Evolutionary conservation across 1,140 invertebrate species (phyloP).

Genomic region (Drosophila bocqueti): DNA sequence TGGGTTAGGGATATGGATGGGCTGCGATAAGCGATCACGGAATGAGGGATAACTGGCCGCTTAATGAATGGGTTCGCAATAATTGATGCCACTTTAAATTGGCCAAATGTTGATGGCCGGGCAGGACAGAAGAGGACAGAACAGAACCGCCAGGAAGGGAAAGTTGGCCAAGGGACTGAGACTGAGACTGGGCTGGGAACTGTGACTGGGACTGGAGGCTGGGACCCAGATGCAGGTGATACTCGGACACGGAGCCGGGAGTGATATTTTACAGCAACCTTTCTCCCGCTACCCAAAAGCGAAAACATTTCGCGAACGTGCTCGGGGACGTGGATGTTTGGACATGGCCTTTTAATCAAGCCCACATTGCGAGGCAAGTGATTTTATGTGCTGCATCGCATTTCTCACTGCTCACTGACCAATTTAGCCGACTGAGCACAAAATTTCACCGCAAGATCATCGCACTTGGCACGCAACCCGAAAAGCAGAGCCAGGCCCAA

Average conservation of each 20-base stretch:
- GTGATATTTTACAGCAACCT: slow-evolving; percentile 75
- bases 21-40: slow-evolving; percentile 76
- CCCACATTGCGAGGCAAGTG: slow-evolving; percentile 76
- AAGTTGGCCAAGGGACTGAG: slow-evolving; percentile 63
- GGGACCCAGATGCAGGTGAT: slow-evolving; percentile 52
- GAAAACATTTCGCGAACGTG: slow-evolving; percentile 47
- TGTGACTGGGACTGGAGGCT: slow-evolving; percentile 5
- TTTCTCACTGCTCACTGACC: slow-evolving; percentile 77
- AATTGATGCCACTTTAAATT: slow-evolving; percentile 81
- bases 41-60: slow-evolving; percentile 80
- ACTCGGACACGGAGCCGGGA: slow-evolving; percentile 53
- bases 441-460: slow-evolving; percentile 84
- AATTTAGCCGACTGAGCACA: slow-evolving; percentile 83
- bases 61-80: slow-evolving; percentile 80
- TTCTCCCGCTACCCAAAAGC: slow-evolving; percentile 70
- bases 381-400: slow-evolving; percentile 69
- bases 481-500: slow-evolving; percentile 66
- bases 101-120: slow-evolving; percentile 56
- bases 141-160: slow-evolving; percentile 41
- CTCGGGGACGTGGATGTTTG: slow-evolving; percentile 41
- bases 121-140: slow-evolving; percentile 39
- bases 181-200: slow-evolving; percentile 1
- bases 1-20: slow-evolving; percentile 58
- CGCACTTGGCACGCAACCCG: slow-evolving; percentile 82
- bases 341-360: slow-evolving; percentile 77